Percentiles rank a stretch among this genome's conserved stretches.
Conservation (phyloP, 2,888 invertebrate genomes). For the Augochlorella aurata region DNA sequence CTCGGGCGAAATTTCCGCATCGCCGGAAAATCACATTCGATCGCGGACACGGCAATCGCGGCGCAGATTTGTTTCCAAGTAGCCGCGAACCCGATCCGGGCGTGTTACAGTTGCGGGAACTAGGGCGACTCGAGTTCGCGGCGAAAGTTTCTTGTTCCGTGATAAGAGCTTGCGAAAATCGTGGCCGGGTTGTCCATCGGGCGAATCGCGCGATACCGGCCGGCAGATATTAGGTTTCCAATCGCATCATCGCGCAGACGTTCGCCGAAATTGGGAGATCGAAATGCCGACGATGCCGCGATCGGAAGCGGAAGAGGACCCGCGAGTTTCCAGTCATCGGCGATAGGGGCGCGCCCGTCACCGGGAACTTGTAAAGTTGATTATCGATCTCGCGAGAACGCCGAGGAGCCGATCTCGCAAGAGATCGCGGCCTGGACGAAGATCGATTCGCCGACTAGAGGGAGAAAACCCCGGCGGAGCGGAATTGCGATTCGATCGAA, state of each 20-base stretch:
- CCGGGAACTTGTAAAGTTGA: slow-evolving; percentile 62
- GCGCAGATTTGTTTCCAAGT: no score
- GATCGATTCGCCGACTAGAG: slow-evolving; percentile 47
- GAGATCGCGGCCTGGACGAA: slow-evolving; percentile 41
- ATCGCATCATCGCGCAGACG: not conserved
- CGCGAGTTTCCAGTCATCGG: not conserved
- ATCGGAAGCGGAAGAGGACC: not conserved
- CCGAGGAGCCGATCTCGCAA: slow-evolving; percentile 45
- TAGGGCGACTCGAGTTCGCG: not conserved
- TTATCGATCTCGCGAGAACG: slow-evolving; percentile 46
- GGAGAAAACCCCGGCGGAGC: slow-evolving; percentile 8
- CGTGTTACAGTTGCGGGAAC: not conserved
- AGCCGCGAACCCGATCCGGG: not conserved
- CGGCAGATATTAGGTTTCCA: not conserved
- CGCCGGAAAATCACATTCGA: no score
- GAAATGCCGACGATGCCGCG: not conserved
- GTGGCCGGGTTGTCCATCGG: slow-evolving; percentile 2
- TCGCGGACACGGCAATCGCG: no score
- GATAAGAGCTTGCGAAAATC: not conserved
- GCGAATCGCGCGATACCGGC: not conserved
- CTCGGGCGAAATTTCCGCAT: no score
- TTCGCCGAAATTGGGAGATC: not conserved
- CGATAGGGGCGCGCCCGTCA: not conserved
- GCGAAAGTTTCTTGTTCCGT: not conserved
- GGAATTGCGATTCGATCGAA: slow-evolving; percentile 45